Evolutionary conservation across 1,140 invertebrate species (phyloP).

Genomic region (Drosophila lacteicornis): DNA sequence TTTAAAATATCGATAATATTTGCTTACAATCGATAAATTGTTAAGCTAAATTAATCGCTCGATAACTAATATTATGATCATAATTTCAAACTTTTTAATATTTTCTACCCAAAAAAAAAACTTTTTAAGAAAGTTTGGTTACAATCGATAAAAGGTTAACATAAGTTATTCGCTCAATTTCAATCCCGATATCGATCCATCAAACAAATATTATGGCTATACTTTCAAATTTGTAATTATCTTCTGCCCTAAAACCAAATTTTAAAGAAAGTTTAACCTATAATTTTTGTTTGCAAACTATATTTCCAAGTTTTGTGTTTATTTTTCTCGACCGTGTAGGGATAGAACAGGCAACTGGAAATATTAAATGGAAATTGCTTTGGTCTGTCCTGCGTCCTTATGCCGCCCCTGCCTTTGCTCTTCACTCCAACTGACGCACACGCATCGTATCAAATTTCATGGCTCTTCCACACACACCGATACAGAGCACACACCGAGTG

Average conservation of each 20-base stretch:
- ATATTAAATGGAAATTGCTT: conserved; percentile 60
- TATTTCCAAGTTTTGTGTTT: not conserved
- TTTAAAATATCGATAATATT: too few relatives aligned
- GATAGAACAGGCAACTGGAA: conserved; percentile 20
- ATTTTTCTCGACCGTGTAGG: not conserved
- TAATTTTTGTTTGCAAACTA: not conserved
- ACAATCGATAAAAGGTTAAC: too few relatives aligned
- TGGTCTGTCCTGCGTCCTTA: conserved; percentile 31
- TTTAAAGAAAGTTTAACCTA: not conserved
- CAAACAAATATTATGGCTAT: too few relatives aligned
- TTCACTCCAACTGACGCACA: conserved; percentile 51
- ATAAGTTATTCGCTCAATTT: too few relatives aligned
- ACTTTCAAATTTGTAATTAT: too few relatives aligned
- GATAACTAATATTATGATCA: too few relatives aligned
- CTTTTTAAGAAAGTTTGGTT: not conserved
- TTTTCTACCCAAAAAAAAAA: not conserved
- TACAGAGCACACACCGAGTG: conserved; percentile 5
- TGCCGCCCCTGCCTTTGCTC: conserved; percentile 10
- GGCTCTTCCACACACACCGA: conserved; percentile 59
- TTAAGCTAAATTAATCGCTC: too few relatives aligned
- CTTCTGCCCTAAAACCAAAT: not conserved
- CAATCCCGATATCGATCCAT: too few relatives aligned
- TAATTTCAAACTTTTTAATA: too few relatives aligned
- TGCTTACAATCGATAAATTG: too few relatives aligned
- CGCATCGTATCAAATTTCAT: conserved; percentile 80